Evolutionary conservation across 2,113 vertebrate species (phyloP).

Genomic region (Rhagologus leucostigma): DNA sequence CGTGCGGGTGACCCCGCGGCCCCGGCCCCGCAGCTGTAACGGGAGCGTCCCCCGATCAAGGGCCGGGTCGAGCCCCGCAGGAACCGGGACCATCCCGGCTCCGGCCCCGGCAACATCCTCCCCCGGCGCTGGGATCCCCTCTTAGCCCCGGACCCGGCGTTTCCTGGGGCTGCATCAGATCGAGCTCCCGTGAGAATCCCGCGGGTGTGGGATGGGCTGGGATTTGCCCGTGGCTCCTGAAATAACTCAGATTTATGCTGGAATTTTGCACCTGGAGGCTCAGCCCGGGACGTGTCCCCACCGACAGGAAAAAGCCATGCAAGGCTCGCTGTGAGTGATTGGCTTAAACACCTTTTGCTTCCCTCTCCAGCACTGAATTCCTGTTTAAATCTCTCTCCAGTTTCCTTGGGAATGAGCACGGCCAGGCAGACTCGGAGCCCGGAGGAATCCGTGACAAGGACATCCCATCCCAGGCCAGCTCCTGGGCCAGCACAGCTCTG

Average conservation of each 20-base stretch:
- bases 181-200: neutral
- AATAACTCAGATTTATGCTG: neutral
- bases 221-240: neutral
- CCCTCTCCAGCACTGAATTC: neutral
- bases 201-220: neutral
- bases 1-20: neutral
- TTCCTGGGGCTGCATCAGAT: neutral
- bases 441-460: neutral
- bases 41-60: neutral
- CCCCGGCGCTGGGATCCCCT: neutral
- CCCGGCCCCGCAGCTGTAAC: neutral
- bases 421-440: fast-evolving
- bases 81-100: neutral
- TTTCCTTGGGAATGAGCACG: neutral
- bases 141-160: neutral
- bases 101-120: neutral
- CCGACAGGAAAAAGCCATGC: neutral
- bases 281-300: fast-evolving
- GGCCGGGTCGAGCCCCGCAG: neutral
- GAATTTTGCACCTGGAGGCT: neutral
- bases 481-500: neutral
- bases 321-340: neutral
- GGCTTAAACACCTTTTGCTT: neutral
- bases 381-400: neutral
- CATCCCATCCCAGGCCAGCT: neutral